phyloP scores from a whole-genome alignment of 2,888 invertebrate species.

The Lamproptera curius region DNA sequence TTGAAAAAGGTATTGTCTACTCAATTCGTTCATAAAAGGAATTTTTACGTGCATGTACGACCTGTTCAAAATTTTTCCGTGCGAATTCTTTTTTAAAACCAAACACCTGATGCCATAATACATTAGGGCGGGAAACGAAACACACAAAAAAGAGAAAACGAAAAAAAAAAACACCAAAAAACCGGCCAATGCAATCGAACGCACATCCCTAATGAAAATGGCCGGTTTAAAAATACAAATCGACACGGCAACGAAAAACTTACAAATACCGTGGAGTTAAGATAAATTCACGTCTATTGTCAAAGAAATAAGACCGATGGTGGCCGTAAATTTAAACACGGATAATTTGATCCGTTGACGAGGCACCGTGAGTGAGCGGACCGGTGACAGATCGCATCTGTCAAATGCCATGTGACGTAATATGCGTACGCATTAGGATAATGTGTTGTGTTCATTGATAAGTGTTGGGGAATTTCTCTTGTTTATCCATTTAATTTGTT shows the following conservation, averaged over 20 bases:
- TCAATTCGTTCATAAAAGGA: too few species aligned
- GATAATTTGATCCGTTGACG: conserved; percentile 22
- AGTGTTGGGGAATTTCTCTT: too few species aligned
- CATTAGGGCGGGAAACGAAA: too few species aligned
- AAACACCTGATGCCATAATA: too few species aligned
- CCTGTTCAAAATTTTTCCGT: too few species aligned
- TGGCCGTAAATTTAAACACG: conserved; percentile 10
- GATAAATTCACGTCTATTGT: conserved; percentile 8
- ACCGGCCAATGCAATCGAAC: conserved; percentile 21
- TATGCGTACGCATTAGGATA: background rate
- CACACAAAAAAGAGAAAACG: too few species aligned
- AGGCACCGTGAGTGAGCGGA: conserved; percentile 22
- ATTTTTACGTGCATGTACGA: too few species aligned
- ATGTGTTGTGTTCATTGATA: conserved; percentile 13
- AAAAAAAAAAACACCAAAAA: background rate
- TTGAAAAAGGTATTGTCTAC: too few species aligned
- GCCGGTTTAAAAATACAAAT: conserved; percentile 24
- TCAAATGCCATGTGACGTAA: conserved; percentile 19
- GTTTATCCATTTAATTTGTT: too few species aligned
- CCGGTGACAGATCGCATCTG: conserved; percentile 24
- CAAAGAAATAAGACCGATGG: conserved; percentile 5
- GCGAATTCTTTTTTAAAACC: too few species aligned
- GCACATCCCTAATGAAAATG: conserved; percentile 23
- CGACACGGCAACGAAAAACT: conserved; percentile 11
- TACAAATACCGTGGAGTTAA: background rate